Base-by-base conservation (phyloP, 1,140 invertebrate genomes). In the Drosophila biarmipes region DNA sequence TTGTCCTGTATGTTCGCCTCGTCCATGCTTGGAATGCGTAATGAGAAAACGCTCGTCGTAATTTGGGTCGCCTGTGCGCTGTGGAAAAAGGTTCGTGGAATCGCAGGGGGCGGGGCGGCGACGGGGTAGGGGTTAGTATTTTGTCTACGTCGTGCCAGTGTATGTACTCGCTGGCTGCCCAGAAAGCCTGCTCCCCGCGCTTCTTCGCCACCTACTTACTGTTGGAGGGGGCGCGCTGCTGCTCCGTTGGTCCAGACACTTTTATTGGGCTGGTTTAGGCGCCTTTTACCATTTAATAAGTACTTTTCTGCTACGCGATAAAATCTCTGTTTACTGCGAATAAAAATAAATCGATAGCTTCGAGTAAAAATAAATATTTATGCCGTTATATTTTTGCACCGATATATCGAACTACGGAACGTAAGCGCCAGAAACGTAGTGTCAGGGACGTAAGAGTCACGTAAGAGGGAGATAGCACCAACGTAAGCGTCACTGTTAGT, bases 1-100 rank as follows among this genome's bases (percentile, higher is more conserved):
- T 98, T 98, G 92, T 98, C 98, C 94, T 97, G 97, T 93, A 97
- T 95, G 92, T 95, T 97, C 82, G 98, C 97, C 93, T 98, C 97
- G 92, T 98, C 97, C 95, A 97, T 96, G 90, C 76, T 82, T 74
- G 43, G 86, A 90, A 90, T 90, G 68, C 64, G 76, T 90, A 89
- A 89, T 89, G 76, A 87, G 84, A 42, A 37, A 63, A 48, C 69
- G 40, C 61, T 64, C 62, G 34, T 49, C 35, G 51, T 52, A 56
- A 87, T 87, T 87, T 87, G 84, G 84, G 82, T 87, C 82, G 82
- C 69, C 73, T 72, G 56, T 68, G 73, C 72, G 69, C 82, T 79
- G 69, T 78, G 67, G 63, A 35, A 67, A 67, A 48, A 66, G 64
- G 53, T 69, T 68, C 66, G 66, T 34, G 43, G 49, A 68, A 46